Base-by-base conservation (phyloP, 2,797 vertebrate species). In the Tenualosa thibaudeaui region DNA sequence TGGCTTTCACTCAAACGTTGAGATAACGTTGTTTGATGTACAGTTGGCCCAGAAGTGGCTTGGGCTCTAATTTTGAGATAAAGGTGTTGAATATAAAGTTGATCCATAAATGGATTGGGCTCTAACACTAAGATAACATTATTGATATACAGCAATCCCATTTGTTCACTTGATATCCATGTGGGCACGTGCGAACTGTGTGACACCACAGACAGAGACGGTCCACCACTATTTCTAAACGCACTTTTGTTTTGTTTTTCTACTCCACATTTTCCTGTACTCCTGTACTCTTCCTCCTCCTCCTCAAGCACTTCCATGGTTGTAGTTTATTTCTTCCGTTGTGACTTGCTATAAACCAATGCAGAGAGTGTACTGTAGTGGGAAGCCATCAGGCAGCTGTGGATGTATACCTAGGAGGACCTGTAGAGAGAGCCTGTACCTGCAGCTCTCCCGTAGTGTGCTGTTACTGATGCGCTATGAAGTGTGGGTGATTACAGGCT, bases 311-410 rank as follows among this genome's bases (percentile, higher is more conserved):
- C 19, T 19, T 78, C 68, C 26, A 19, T 78, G 13, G 46, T 46
- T 78, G 13, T 78, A 46, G 43, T 78, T 78, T 78, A 78, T 78
- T 78, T 46, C 37, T 46, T 46, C 71, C 40, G 17, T 40, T 78
- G 71, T 46, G 71, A 2, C 37, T 75, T 40, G 9, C 65, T 37
- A 31, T 71, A 31, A 31, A 71, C 12, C 65, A 24, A 71, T 71
- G 26, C 65, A 40, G 26, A 71, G 31, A 8, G 24, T 24, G 31
- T 10, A 26, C 19, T 56, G 54, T 22, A 15, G 62, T 68, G 24
- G 56, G 22, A 58, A 22, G 56, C 19, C 56, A 58, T 58, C 56
- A 58, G 56, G 56, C 56, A 58, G 56, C 17, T 5, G 56, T 58
- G 56, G 56, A 19, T 58, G 19, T 19, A n/a, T 5, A 19, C 56